Base-by-base conservation (phyloP, 2,888 invertebrate species). In the Disparrhopalites patrizii region DNA sequence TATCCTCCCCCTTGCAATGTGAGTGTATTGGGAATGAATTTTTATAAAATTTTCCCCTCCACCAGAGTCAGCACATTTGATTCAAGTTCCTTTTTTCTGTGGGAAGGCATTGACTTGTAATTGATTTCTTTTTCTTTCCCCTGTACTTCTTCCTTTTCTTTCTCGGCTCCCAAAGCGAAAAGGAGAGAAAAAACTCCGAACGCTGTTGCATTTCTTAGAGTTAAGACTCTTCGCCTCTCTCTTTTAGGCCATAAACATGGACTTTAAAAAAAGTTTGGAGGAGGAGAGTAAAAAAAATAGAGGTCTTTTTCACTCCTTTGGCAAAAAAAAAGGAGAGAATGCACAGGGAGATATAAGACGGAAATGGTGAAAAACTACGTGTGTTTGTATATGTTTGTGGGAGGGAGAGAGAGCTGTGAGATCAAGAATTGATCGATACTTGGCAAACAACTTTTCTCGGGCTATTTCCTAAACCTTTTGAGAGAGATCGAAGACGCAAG, bases 361-460 rank as follows among this genome's bases (percentile, higher is more conserved):
- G 15, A 23, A 30, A 43, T 15, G 8, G 43, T n/a, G 33, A 47
- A 30, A 23, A 36, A 50, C 3, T n/a, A n/a, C n/a, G n/a, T n/a
- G n/a, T n/a, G n/a, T n/a, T n/a, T n/a, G n/a, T n/a, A n/a, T n/a
- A n/a, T n/a, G n/a, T n/a, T n/a, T n/a, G n/a, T n/a, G 2, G 23
- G 33, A 23, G n/a, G 27, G 30, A 33, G 50, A 60, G 47, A 43
- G 30, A 58, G 30, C 50, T 13, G n/a, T 50, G 60, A 58, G 30
- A 60, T 60, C 18, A 50, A 50, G 50, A 60, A 31, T 47, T 51
- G 33, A 69, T 71, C 71, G 68, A 71, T 71, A 71, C 66, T 71
- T 71, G 71, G 71, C 71, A 71, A 69, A 68, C 65, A 69, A 71
- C 67, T 64, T 71, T n/a, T 66, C 69, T 66, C 67, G 62, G 65